A percentile compares a stretch with the other conserved stretches of the same genome.
phyloP scores from a whole-genome alignment of 2,888 invertebrate species.

The Rhagium mordax region DNA sequence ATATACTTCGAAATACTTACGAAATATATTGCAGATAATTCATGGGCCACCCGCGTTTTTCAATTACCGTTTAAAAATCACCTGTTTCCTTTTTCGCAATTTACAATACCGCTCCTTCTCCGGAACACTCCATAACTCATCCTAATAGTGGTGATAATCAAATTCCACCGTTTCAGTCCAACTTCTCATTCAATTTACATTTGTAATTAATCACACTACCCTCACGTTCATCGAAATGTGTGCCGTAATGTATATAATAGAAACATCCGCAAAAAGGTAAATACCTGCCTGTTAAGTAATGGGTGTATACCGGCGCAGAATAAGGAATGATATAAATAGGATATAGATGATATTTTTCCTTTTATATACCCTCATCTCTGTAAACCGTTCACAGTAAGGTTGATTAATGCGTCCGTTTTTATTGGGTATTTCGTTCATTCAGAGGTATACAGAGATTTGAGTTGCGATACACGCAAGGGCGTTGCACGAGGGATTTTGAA shows the following conservation, averaged over 20 bases:
- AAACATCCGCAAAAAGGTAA: neutral
- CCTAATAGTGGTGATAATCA: neutral
- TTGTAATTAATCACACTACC: conserved; percentile 3
- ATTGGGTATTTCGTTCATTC: neutral
- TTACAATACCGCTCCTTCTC: neutral
- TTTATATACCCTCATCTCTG: neutral
- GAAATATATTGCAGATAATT: too few relatives aligned
- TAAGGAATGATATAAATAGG: neutral
- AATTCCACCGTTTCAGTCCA: neutral
- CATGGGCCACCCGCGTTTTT: neutral
- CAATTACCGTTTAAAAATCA: neutral
- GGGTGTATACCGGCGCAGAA: neutral
- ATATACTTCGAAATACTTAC: too few relatives aligned
- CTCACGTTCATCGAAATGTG: neutral
- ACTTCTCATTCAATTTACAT: neutral
- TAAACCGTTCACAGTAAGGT: neutral
- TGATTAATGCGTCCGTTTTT: conserved; percentile 3
- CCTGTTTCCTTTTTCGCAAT: neutral
- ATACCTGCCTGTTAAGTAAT: neutral
- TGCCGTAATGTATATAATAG: neutral
- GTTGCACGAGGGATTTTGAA: too few relatives aligned
- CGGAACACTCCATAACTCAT: neutral
- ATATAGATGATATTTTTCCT: neutral
- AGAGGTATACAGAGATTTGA: neutral
- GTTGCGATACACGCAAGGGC: neutral